Base-by-base conservation (phyloP, 2,888 invertebrate species). In the Troides aeacus region DNA sequence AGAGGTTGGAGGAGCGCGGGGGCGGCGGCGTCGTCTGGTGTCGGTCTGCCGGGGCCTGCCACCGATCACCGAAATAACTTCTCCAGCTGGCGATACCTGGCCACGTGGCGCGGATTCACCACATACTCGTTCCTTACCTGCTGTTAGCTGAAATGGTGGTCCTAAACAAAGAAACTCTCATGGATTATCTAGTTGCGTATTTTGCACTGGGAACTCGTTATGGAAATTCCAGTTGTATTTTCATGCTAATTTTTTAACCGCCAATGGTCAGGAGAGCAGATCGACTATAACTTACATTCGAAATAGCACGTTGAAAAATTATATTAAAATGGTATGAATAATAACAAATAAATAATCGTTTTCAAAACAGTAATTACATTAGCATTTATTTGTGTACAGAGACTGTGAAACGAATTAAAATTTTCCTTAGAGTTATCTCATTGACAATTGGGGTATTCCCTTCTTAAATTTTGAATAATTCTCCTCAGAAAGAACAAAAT, bases 21-120 rank as follows among this genome's bases (percentile, higher is more conserved):
- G 91, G 91, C 90, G 91, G 89, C 88, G 86, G 85, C 89, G 86
- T 87, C 89, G 92, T 92, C 92, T 92, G 90, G 90, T 91, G 90
- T 92, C 93, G 93, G 91, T 93, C 93, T 93, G 92, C 94, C 93
- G 90, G 93, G 93, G 93, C 92, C 93, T 93, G 93, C 93, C 89
- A 90, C 92, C 93, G 92, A 89, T 92, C 93, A 90, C 92, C 83
- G 84, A 92, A 92, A 92, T 92, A 92, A 84, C 90, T 88, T 87
- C 85, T 92, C 92, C 92, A 92, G 92, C 89, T 91, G 90, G 88
- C 87, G 79, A 83, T 90, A 90, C 90, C 91, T 89, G 89, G 83
- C 86, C 92, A 92, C 92, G 92, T 92, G 91, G 90, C 83, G 76
- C 76, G 75, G 75, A 79, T 79, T 81, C 76, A 76, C 78, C 80